Evolutionary conservation across 2,113 vertebrate species (phyloP), one percentile per base, ranked within the genome.

Genomic region (Coryphaenoides rupestris): DNA sequence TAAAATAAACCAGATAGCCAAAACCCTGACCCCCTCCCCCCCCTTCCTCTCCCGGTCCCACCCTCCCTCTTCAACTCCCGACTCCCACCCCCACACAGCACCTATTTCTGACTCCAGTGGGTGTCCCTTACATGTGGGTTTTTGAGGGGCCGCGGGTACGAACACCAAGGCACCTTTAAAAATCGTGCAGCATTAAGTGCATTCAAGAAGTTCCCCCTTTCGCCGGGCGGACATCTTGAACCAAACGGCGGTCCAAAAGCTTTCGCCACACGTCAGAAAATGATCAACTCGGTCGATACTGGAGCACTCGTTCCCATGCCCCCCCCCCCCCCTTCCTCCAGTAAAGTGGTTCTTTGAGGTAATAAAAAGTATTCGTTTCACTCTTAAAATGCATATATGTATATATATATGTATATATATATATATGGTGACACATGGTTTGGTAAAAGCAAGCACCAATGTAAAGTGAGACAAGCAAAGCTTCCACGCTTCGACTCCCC

Each of bases 41-140:
- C 53, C 75, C 69, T n/a, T n/a, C n/a, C n/a, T n/a, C n/a, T n/a
- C n/a, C n/a, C n/a, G n/a, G n/a, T n/a, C n/a, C n/a, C n/a, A n/a
- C n/a, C n/a, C n/a, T n/a, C n/a, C n/a, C n/a, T n/a, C n/a, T n/a
- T n/a, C n/a, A n/a, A n/a, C n/a, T n/a, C n/a, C n/a, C n/a, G n/a
- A n/a, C n/a, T n/a, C 72, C 50, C 49, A 74, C 86, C 84, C 79
- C 76, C n/a, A n/a, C n/a, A 78, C 86, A 92, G 85, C 86, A 40
- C 87, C 89, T 90, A 90, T 91, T 90, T 90, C 87, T 90, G 88
- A 90, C 87, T 87, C 75, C 81, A 76, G 61, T 66, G 77, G 85
- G 88, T 86, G 87, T 90, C 87, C 86, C 80, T 88, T 88, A 87
- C 87, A 90, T 90, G 88, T 87, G 87, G 77, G 80, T 88, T 84